Conservation (phyloP, 2,888 invertebrate genomes). For the Eupeodes latifasciatus region DNA sequence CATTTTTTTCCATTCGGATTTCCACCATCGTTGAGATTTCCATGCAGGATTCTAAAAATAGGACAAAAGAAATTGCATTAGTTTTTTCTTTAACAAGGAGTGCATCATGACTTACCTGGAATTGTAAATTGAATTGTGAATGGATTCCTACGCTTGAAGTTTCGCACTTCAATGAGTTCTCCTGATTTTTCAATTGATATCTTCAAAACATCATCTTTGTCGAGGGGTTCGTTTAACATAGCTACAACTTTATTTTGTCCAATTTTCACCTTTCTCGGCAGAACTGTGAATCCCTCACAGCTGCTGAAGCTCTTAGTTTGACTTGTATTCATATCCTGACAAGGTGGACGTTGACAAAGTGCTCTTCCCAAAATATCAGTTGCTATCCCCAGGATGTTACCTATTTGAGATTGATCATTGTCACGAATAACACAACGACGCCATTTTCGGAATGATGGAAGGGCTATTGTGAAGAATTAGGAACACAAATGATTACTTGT, state of each 20-base stretch:
- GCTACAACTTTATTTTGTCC: conserved; percentile 93
- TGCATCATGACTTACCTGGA: conserved; percentile 86
- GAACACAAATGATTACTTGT: neutral
- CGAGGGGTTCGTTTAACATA: conserved; percentile 90
- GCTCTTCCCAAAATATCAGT: conserved; percentile 90
- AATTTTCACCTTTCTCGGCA: conserved; percentile 83
- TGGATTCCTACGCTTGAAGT: conserved; percentile 92
- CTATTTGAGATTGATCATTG: conserved; percentile 93
- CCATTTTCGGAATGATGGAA: conserved; percentile 91
- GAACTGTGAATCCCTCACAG: conserved; percentile 83
- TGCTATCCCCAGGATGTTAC: conserved; percentile 92
- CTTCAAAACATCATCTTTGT: conserved; percentile 90
- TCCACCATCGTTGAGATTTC: conserved; percentile 93
- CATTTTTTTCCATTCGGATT: conserved; percentile 92
- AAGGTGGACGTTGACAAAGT: conserved; percentile 86
- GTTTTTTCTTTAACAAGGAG: neutral
- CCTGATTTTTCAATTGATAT: conserved; percentile 93
- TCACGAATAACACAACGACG: conserved; percentile 91
- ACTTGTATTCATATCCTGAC: conserved; percentile 86
- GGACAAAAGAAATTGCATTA: conserved; percentile 30
- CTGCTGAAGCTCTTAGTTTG: conserved; percentile 82
- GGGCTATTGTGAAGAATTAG: conserved; percentile 82
- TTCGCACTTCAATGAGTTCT: conserved; percentile 90
- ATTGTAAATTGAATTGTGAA: conserved; percentile 93
- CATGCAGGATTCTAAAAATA: conserved; percentile 88